Conservation (phyloP, 2,888 invertebrate species). For the Bugula neritina region DNA sequence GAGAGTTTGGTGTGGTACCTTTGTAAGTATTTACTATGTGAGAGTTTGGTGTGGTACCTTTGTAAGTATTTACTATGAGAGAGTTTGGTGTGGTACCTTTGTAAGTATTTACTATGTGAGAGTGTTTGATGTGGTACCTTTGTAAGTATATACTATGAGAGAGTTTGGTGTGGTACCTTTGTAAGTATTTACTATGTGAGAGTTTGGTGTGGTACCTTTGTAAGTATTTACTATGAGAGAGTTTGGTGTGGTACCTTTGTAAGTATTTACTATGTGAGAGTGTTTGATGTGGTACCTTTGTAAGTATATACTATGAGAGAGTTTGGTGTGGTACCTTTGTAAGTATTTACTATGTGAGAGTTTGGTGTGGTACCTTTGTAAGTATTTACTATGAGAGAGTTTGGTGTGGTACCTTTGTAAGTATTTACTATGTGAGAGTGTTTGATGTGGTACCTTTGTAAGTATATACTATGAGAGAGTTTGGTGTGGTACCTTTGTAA, state of each 20-base stretch:
- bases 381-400: neutral
- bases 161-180: neutral
- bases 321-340: neutral
- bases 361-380: neutral
- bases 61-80: neutral
- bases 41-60: neutral
- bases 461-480: neutral
- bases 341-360: neutral
- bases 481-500: neutral
- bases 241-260: neutral
- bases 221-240: neutral
- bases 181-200: neutral
- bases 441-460: neutral
- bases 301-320: neutral
- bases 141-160: neutral
- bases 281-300: neutral
- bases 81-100: neutral
- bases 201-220: neutral
- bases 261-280: neutral
- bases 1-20: neutral
- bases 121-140: too few species aligned
- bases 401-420: neutral
- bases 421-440: neutral
- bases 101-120: neutral
- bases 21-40: neutral